Base-by-base conservation (phyloP, 2,113 vertebrate species). In the Bubo bubo region DNA sequence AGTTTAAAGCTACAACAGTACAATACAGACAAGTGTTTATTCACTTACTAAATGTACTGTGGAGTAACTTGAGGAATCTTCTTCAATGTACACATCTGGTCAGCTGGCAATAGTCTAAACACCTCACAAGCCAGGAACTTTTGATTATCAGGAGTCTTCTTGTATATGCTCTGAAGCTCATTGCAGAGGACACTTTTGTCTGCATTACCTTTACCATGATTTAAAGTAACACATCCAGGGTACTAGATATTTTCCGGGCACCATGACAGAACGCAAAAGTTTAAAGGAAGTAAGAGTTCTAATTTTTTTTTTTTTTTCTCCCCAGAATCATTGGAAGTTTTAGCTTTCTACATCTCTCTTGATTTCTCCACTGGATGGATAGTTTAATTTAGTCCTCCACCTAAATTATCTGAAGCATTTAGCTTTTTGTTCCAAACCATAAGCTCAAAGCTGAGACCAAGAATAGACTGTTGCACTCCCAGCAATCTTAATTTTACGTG, bases 101-200 rank as follows among this genome's bases (percentile, higher is more conserved):
- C 71, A 93, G 77, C 62, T 79, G 93, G 90, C 70, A 82, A 70
- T 9, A 92, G 39, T 45, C 84, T 90, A 45, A 93, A 75, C 3
- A 26, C 32, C 43, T 64, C 2, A 18, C 14, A 90, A 94, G 58
- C 64, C 92, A 91, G 86, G 27, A 81, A 75, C 43, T 85, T 81
- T 49, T 37, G 56, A 91, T 68, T 79, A 79, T 68, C 52, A 63
- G 17, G 30, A 87, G 6, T 60, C 9, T 15, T 70, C 58, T 74
- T 56, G 30, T 5, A 21, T 34, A 59, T 39, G 15, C 21, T 63
- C 26, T 0, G 4, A 81, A 12, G 2, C 35, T 34, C n/a, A 75
- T 4, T 63, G 43, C 56, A 79, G 32, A 93, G 41, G 17, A 79
- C 47, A 23, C 75, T 85, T 79, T 86, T 91, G 66, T 28, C 73